These are phyloP conservation scores for Oryzias celebensis DNA, from an alignment of 2,113 vertebrate species.

Conservation along the genomic window DNA sequence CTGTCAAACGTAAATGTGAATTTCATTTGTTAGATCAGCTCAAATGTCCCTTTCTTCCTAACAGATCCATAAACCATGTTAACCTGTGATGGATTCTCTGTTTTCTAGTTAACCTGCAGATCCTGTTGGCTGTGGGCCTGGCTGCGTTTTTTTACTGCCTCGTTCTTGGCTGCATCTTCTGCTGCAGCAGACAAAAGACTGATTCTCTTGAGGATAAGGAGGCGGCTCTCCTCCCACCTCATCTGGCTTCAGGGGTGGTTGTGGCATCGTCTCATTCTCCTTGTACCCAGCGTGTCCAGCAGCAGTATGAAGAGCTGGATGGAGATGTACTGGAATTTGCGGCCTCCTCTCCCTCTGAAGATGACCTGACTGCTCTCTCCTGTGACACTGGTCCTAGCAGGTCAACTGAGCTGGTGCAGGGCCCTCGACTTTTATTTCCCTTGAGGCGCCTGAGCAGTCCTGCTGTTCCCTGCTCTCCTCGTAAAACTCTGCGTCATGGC, in stretches of 20 bases:
- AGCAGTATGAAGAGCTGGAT: conserved; percentile 67
- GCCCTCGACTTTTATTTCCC: conserved; percentile 37
- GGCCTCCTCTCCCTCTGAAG: conserved; percentile 64
- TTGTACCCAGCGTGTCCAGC: conserved; percentile 67
- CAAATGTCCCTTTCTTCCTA: neutral
- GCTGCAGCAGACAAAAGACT: conserved; percentile 63
- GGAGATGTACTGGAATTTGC: conserved; percentile 71
- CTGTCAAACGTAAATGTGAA: neutral
- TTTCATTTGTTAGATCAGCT: conserved; percentile 2
- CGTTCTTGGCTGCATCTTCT: conserved; percentile 78
- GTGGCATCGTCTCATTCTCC: conserved; percentile 61
- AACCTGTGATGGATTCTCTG: conserved; percentile 2
- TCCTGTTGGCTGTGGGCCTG: conserved; percentile 74
- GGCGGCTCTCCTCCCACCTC: conserved; percentile 38
- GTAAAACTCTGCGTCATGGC: conserved; percentile 23
- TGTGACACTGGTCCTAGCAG: conserved; percentile 35
- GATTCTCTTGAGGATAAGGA: conserved; percentile 56
- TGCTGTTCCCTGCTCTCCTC: conserved; percentile 18
- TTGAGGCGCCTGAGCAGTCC: conserved; percentile 61
- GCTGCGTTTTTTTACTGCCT: conserved; percentile 79
- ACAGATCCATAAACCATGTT: neutral
- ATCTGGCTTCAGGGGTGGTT: conserved; percentile 31
- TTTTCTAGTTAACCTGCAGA: conserved; percentile 74
- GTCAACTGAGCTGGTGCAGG: conserved; percentile 30
- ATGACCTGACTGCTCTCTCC: conserved; percentile 52